A percentile compares a stretch with the other conserved stretches of the same genome.
phyloP scores from a whole-genome alignment of 2,113 vertebrate species.

The Hippotragus niger region DNA sequence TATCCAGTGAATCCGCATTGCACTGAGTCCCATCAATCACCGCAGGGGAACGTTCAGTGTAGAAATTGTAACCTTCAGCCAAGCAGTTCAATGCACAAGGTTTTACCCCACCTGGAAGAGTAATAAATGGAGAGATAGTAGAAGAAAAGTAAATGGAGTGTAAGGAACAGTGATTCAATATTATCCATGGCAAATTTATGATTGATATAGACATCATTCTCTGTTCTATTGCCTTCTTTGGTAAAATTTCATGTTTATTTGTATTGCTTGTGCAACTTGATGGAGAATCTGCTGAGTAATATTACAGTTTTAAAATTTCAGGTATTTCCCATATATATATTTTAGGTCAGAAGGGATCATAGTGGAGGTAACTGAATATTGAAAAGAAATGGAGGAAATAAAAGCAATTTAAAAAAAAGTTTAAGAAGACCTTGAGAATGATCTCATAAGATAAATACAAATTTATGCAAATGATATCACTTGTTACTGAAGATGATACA shows the following conservation, averaged over 20 bases:
- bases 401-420: conserved; percentile 4
- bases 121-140: not conserved
- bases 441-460: not conserved
- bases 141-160: not conserved
- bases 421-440: conserved; percentile 7
- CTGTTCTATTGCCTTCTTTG: not conserved
- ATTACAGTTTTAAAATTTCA: conserved; percentile 15
- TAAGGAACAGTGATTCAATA: conserved; percentile 22
- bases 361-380: not conserved
- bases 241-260: conserved; percentile 26
- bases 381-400: not conserved
- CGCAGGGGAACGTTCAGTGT: conserved; percentile 96
- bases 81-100: conserved; percentile 97
- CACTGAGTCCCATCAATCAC: conserved; percentile 97
- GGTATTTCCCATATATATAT: not conserved
- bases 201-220: conserved; percentile 19
- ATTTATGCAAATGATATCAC: not conserved
- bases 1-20: conserved; percentile 96
- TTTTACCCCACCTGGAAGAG: conserved; percentile 92
- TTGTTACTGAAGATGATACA: not conserved
- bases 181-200: conserved; percentile 8
- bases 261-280: not conserved
- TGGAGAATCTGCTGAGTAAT: not conserved
- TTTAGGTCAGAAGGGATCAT: conserved; percentile 25
- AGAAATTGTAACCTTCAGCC: conserved; percentile 99